These are phyloP conservation scores for Papilio machaon DNA, from an alignment of 1,140 invertebrate genomes.

Conservation along the genomic window DNA sequence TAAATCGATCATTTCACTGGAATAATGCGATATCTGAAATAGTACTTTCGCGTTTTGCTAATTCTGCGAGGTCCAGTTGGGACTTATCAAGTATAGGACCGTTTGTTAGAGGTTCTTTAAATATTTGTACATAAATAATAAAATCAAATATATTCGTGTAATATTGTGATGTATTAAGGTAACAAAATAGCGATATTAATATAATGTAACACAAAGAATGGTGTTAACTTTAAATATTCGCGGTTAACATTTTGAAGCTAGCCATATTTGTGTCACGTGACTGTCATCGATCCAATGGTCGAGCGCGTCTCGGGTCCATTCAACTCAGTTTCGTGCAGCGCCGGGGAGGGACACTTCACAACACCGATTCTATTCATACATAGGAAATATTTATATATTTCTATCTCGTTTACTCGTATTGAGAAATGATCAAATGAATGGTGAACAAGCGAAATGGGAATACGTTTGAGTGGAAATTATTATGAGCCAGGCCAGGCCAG, in stretches of 20 bases:
- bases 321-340: constrained; percentile 78
- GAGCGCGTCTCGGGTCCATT: constrained; percentile 82
- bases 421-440: constrained; percentile 81
- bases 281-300: constrained; percentile 81
- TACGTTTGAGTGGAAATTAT: constrained; percentile 81
- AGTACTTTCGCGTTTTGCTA: too few relatives aligned
- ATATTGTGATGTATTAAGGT: neutral
- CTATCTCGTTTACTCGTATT: constrained; percentile 74
- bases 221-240: constrained; percentile 57
- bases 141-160: neutral
- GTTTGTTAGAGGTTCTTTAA: neutral
- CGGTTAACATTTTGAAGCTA: constrained; percentile 52
- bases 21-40: too few relatives aligned
- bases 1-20: too few relatives aligned
- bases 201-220: neutral
- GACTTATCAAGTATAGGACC: neutral
- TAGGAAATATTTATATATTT: constrained; percentile 79
- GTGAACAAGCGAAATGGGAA: constrained; percentile 79
- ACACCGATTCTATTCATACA: constrained; percentile 80
- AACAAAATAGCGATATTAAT: neutral
- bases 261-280: constrained; percentile 80
- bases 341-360: constrained; percentile 80
- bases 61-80: too few relatives aligned
- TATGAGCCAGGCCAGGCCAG: constrained; percentile 77
- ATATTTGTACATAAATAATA: neutral